Evolutionary conservation across 1,140 invertebrate genomes (phyloP), one percentile per base, ranked within the genome.

Genomic region (Philaenus spumarius): DNA sequence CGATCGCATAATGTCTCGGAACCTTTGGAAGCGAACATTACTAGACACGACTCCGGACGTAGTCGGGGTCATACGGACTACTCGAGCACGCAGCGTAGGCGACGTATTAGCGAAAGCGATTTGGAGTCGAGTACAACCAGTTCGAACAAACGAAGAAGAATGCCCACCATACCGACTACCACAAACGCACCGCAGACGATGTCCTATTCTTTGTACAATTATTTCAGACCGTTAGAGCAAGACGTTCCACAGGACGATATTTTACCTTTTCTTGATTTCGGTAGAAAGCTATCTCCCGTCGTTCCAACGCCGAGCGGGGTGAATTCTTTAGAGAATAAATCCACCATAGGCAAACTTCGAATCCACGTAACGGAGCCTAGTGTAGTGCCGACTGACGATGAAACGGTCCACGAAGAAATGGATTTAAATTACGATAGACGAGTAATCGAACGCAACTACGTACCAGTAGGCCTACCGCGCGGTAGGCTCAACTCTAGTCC

Each of bases 221-320:
- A 66, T 30, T 65, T 63, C 45, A 39, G 64, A 15, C 64, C 64
- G 3, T 22, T 64, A 30, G 60, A 64, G 6, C 50, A 55, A 39
- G 64, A 63, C 22, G 59, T 64, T 12, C 62, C 62, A 11, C 50
- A 57, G 30, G 61, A 66, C n/a, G 45, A 57, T 20, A 53, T 66
- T 23, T 43, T 62, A n/a, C 64, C 62, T 2, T 66, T 66, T 51
- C 35, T 66, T n/a, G 63, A 66, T 34, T 66, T 66, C 23, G 64
- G 64, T 7, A 30, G 57, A 11, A 66, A 66, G 26, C 34, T 66
- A 14, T 60, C 64, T 12, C 53, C 51, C 3, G 52, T 45, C 1
- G 46, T 50, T 7, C 58, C 54, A 14, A 60, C 64, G 1, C 63
- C 63, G 2, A 61, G 58, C 40, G 60, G 58, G 1, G 48, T 56